phyloP scores from a whole-genome alignment of 2,888 invertebrate genomes.

The Mechanitis mazaeus region DNA sequence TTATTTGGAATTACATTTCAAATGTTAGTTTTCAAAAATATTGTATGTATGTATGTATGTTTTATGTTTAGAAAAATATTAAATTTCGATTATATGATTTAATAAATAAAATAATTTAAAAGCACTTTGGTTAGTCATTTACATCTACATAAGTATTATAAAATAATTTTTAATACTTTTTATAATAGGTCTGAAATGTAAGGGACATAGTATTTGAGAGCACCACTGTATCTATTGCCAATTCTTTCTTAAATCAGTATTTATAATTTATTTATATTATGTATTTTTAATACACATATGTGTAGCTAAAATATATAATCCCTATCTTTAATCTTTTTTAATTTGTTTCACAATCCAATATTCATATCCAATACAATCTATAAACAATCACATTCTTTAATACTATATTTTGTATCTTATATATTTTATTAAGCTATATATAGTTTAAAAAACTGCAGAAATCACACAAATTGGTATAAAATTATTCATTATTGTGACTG shows the following conservation, averaged over 20 bases:
- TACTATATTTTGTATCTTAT: no score
- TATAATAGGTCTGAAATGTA: constrained; percentile 16
- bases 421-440: no score
- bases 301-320: no score
- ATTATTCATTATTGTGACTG: constrained; percentile 14
- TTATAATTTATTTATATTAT: constrained; percentile 14
- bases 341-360: no score
- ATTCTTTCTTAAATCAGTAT: constrained; percentile 11
- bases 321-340: no score
- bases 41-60: constrained; percentile 12
- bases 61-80: constrained; percentile 26
- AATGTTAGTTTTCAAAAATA: constrained; percentile 17
- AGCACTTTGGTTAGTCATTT: constrained; percentile 25
- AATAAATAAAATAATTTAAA: constrained; percentile 19
- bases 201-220: constrained; percentile 23
- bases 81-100: constrained; percentile 13
- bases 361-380: no score
- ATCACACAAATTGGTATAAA: constrained; percentile 8
- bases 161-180: constrained; percentile 24
- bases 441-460: no score
- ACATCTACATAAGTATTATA: constrained; percentile 21
- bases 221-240: constrained; percentile 29
- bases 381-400: no score
- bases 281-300: constrained; percentile 17
- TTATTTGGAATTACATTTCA: constrained; percentile 10